Base-by-base conservation (phyloP, 1,140 invertebrate species). In the Cheumatopsyche charites region DNA sequence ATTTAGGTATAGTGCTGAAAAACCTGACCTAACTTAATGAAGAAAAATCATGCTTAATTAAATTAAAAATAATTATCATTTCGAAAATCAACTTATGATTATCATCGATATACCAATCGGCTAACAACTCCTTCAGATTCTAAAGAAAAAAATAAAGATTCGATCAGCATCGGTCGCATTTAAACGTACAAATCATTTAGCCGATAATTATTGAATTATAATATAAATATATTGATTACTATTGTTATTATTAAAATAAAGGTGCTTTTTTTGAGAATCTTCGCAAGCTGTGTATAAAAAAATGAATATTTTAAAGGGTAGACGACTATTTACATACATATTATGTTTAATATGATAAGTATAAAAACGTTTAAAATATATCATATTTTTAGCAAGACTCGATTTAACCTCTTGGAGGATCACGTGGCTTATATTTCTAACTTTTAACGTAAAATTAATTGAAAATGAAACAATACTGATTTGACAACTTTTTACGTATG, bases 341-440 rank as follows among this genome's bases (percentile, higher is more conserved):
- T 43, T 29, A 15, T 62, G 25, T 26, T 62, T 49, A 15, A 49
- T 49, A 5, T 5, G 5, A 49, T 49, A 5, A 15, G 13, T 49
- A 29, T 25, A 62, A 63, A 42, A 42, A 47, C 42, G 66, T 55
- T 55, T 45, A 55, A 68, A 36, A 36, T 36, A 15, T 68, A 68
- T 68, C 66, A 55, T 68, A 68, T 55, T 55, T 67, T 68, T 55
- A 55, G 66, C 66, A 25, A 68, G 66, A 68, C 45, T 68, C 66
- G 66, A 68, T 68, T 68, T 41, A 68, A 68, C 45, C 66, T 55
- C 25, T 55, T 55, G 49, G n/a, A 45, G 66, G 47, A 68, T 68
- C 66, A 68, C 66, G 66, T 68, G 66, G 66, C 66, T 68, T 68
- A 68, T 68, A 68, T 68, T 68, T 68, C 49, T 55, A 55, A 68